Evolutionary conservation across 1,140 invertebrate genomes (phyloP).

Genomic region (Carcinoscorpius rotundicauda): DNA sequence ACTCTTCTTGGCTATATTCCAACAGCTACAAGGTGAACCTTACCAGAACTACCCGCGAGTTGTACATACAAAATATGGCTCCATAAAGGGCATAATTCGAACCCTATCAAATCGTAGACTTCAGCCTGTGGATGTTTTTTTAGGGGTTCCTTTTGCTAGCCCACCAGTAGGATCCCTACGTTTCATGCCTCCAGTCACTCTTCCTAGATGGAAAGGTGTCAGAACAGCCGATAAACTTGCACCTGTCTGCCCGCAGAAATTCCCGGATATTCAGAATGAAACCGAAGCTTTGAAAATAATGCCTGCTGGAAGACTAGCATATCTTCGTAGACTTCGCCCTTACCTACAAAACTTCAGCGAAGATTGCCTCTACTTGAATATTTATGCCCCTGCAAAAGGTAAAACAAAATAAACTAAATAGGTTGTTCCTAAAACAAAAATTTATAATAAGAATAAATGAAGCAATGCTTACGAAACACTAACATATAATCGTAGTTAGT

Average conservation of each 20-base stretch:
- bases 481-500: too few species aligned
- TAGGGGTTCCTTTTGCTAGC: slow-evolving; percentile 67
- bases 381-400: slow-evolving; percentile 90
- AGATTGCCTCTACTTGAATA: slow-evolving; percentile 92
- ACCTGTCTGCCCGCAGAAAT: slow-evolving; percentile 68
- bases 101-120: slow-evolving; percentile 40
- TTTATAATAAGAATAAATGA: too few species aligned
- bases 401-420: slow-evolving; percentile 25
- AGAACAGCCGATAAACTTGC: slow-evolving; percentile 63
- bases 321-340: slow-evolving; percentile 68
- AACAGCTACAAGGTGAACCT: too few species aligned
- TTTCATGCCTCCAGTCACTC: slow-evolving; percentile 46
- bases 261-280: slow-evolving; percentile 49
- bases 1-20: too few species aligned
- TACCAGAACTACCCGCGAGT: slow-evolving; percentile 41
- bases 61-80: slow-evolving; percentile 77
- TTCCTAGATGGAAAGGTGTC: slow-evolving; percentile 77
- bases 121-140: slow-evolving; percentile 42
- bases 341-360: slow-evolving; percentile 81
- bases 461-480: too few species aligned
- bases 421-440: too few species aligned
- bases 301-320: slow-evolving; percentile 71
- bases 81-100: slow-evolving; percentile 72
- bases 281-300: slow-evolving; percentile 49
- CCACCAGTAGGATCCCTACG: slow-evolving; percentile 54